Evolutionary conservation across 2,113 vertebrate species (phyloP).

Genomic region (Nannobrachium achirus): DNA sequence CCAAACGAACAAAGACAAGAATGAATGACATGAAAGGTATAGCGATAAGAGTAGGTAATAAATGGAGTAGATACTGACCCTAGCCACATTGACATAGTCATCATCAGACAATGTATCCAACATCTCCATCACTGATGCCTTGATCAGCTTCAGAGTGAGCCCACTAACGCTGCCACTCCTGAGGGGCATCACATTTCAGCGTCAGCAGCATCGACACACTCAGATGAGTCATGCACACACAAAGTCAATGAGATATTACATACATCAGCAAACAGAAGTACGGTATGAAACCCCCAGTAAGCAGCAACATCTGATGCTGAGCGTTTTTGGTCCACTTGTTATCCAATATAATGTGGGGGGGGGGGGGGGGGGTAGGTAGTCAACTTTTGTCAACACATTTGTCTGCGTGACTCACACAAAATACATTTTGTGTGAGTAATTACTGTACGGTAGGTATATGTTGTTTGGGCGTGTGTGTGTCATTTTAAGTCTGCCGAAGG

Average conservation of each 20-base stretch:
- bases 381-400: no score
- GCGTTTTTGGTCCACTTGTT: neutral
- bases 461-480: no score
- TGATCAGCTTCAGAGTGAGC: constrained; percentile 97
- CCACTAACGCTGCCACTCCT: constrained; percentile 98
- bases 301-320: neutral
- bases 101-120: constrained; percentile 94
- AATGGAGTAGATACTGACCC: constrained; percentile 59
- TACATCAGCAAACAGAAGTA: neutral
- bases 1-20: neutral
- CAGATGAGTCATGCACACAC: neutral
- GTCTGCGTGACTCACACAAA: no score
- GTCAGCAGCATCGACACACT: neutral
- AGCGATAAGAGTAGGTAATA: neutral
- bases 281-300: neutral
- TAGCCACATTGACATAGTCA: constrained; percentile 82
- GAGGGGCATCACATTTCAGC: constrained; percentile 25
- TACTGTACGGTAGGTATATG: no score
- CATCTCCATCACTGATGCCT: constrained; percentile 97
- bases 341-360: no score
- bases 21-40: neutral
- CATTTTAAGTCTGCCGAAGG: no score
- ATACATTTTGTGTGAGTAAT: no score
- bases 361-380: no score
- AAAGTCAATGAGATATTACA: no score